phyloP scores from a whole-genome alignment of 2,113 vertebrate species.

The Sorex fumeus region DNA sequence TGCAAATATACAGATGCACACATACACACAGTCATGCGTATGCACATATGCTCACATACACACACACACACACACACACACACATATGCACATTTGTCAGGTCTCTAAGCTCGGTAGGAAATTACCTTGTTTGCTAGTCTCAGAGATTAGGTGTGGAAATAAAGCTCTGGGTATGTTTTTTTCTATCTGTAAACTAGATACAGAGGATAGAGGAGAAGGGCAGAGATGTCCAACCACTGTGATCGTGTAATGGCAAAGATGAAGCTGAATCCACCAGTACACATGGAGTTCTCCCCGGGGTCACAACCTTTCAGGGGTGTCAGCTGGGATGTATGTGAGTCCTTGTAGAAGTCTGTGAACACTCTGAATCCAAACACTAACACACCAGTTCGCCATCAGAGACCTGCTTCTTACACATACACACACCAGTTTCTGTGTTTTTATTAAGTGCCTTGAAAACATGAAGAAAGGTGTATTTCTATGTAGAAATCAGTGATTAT shows the following conservation, averaged over 20 bases:
- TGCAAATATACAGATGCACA: too few relatives aligned
- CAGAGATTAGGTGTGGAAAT: constrained; percentile 45
- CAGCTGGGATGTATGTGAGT: not conserved
- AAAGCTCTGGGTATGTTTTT: constrained; percentile 43
- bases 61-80: constrained; percentile 50
- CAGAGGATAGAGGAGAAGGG: not conserved
- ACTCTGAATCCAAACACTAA: constrained; percentile 59
- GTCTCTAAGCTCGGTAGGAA: constrained; percentile 52
- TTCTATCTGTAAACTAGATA: not conserved
- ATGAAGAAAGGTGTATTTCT: constrained; percentile 85
- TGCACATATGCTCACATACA: not conserved
- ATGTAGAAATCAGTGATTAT: constrained; percentile 85
- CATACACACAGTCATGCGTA: too few relatives aligned
- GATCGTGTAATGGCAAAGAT: not conserved
- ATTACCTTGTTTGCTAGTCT: constrained; percentile 68
- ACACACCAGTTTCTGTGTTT: constrained; percentile 83
- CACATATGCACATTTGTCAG: constrained; percentile 56
- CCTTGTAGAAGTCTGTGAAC: not conserved
- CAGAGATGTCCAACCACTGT: not conserved
- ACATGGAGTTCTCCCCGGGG: not conserved
- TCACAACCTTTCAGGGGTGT: constrained; percentile 22
- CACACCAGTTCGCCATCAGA: not conserved
- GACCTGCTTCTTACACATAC: constrained; percentile 30
- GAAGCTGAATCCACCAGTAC: not conserved
- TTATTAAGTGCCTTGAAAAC: constrained; percentile 98